Evolutionary conservation across 2,888 invertebrate genomes (phyloP), one percentile per base, ranked within the genome.

Genomic region (Rotaria macrura): DNA sequence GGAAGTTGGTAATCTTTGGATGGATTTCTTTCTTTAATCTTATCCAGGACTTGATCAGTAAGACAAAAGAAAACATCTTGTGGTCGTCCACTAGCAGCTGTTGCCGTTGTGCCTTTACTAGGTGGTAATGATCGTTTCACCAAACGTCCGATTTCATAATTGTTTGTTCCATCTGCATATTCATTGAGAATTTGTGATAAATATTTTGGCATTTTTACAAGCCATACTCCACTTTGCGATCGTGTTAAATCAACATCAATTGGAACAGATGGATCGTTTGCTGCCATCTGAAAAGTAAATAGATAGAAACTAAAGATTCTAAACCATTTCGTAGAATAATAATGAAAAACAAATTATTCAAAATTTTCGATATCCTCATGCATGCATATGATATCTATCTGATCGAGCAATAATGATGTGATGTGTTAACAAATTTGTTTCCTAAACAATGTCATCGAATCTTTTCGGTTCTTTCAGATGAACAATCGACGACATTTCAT

Each of bases 191-290:
- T 43, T 43, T 79, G 40, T 43, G 79, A 79, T 43, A 79, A 43
- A 79, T 79, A 79, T 79, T 79, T 79, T 43, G 79, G 79, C 79
- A 79, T 79, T 79, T 79, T 79, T 43, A 79, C 79, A 43, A 79
- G 43, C 79, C 79, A 79, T 79, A 79, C 79, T n/a, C 79, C 79
- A 79, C 43, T 43, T 43, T 40, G 43, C 9, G 79, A 43, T 23
- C 43, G 79, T 43, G 40, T 43, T 25, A 79, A 10, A 43, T 79
- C 79, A 43, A 79, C 43, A 43, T 79, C 43, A n/a, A 79, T 79
- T n/a, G 40, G 25, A 38, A 20, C 12, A 6, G 65, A 65, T 65
- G 34, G 34, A 65, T 65, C 65, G 14, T 0, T 65, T 65, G 34
- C 0, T 2, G 34, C 17, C 65, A 65, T 65, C 65, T 65, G 20